Conservation (phyloP, 2,797 vertebrate genomes). For the Melanotaenia parkinsoni region DNA sequence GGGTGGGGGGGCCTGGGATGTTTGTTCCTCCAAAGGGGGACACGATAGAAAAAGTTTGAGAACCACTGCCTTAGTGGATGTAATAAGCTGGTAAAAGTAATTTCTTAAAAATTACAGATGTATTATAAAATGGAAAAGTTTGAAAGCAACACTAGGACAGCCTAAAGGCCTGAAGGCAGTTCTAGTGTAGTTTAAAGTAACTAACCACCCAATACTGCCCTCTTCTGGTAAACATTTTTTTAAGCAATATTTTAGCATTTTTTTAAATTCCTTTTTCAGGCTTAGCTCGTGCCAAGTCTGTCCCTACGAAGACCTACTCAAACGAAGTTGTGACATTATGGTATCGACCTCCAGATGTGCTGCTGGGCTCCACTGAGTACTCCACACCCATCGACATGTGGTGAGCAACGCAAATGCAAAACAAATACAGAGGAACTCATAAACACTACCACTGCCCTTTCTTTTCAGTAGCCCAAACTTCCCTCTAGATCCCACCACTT, state of each 20-base stretch:
- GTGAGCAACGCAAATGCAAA: conserved; percentile 66
- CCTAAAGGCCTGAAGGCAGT: background rate
- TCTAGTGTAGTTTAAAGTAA: conserved; percentile 3
- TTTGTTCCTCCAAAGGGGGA: too few relatives aligned
- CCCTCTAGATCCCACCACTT: background rate
- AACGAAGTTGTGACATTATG: conserved; percentile 86
- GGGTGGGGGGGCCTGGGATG: too few relatives aligned
- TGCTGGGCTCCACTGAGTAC: conserved; percentile 86
- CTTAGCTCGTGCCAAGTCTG: conserved; percentile 85
- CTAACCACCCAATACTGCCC: conserved; percentile 43
- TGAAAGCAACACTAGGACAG: background rate
- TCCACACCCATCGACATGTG: conserved; percentile 88
- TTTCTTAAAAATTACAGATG: background rate
- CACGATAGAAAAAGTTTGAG: too few relatives aligned
- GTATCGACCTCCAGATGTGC: conserved; percentile 87
- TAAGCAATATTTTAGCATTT: background rate
- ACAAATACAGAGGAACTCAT: background rate
- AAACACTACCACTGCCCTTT: background rate
- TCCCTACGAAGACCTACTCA: conserved; percentile 85
- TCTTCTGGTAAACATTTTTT: conserved; percentile 12
- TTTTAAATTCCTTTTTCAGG: conserved; percentile 57
- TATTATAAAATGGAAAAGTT: background rate
- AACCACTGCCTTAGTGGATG: background rate
- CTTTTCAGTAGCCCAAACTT: background rate
- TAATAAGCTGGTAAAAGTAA: background rate